Evolutionary conservation across 1,140 invertebrate species (phyloP).

Genomic region (Drosophila yakuba): DNA sequence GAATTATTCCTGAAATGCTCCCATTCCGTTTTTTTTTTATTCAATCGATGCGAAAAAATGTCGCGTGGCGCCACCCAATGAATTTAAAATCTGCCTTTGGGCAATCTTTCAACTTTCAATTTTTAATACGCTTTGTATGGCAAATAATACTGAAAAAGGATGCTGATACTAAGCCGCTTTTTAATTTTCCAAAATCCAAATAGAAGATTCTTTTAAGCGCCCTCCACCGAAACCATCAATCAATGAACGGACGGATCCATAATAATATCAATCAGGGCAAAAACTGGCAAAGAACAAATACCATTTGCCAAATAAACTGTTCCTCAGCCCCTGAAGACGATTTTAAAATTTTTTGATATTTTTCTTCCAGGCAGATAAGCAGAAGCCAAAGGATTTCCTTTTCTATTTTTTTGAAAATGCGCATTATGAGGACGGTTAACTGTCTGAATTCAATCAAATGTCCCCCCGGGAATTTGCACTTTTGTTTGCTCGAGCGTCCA

Average conservation of each 20-base stretch:
- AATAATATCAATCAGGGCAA: constrained; percentile 74
- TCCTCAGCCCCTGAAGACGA: constrained; percentile 47
- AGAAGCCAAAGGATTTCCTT: constrained; percentile 39
- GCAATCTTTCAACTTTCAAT: constrained; percentile 43
- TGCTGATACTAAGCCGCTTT: constrained; percentile 64
- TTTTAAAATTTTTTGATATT: constrained; percentile 76
- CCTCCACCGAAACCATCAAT: constrained; percentile 71
- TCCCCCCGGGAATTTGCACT: constrained; percentile 77
- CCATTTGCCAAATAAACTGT: constrained; percentile 75
- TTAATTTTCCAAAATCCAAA: constrained; percentile 72
- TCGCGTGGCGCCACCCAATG: constrained; percentile 66
- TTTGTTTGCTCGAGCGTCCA: constrained; percentile 70
- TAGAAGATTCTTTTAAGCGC: constrained; percentile 48
- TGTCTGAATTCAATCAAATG: constrained; percentile 81
- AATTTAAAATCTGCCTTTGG: constrained; percentile 47
- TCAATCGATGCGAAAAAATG: constrained; percentile 74
- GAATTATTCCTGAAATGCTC: constrained; percentile 17
- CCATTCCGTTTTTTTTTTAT: background rate
- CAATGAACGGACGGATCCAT: constrained; percentile 43
- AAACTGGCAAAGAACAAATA: constrained; percentile 71
- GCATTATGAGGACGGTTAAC: constrained; percentile 68
- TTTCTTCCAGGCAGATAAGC: constrained; percentile 67
- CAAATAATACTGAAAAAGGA: constrained; percentile 51
- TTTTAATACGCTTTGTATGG: constrained; percentile 66
- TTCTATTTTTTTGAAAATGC: constrained; percentile 55